Conservation (phyloP, 2,113 vertebrate species). For the Aleadryas rufinucha region DNA sequence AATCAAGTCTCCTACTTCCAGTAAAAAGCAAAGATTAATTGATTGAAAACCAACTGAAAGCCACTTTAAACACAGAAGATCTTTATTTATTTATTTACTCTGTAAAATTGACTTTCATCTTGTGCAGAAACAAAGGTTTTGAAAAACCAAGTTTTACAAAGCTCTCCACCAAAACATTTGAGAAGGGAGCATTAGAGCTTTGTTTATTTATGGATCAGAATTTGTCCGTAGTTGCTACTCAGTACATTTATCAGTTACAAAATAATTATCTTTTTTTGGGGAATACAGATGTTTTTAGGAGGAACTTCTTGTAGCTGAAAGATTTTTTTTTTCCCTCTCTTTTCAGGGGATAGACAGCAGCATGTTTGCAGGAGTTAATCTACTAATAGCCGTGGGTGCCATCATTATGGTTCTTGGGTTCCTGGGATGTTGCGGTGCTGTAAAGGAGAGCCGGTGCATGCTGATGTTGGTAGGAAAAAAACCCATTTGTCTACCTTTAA, state of each 20-base stretch:
- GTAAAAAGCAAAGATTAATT: background rate
- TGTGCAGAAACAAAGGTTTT: background rate
- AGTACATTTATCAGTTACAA: background rate
- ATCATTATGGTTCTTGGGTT: constrained; percentile 88
- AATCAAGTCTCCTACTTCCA: background rate
- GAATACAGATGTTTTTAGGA: background rate
- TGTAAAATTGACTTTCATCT: background rate
- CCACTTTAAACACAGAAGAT: background rate
- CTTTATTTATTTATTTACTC: background rate
- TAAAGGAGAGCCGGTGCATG: constrained; percentile 83
- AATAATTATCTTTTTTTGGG: background rate
- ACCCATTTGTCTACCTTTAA: background rate
- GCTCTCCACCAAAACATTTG: background rate
- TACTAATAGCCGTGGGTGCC: constrained; percentile 72
- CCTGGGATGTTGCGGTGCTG: constrained; percentile 87
- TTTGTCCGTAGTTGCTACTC: background rate
- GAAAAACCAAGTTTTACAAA: background rate
- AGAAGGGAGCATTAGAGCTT: background rate
- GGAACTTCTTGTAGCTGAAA: background rate
- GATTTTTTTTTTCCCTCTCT: background rate
- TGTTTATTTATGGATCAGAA: background rate
- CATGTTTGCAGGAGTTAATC: background rate
- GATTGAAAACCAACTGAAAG: background rate
- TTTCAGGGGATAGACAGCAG: background rate
- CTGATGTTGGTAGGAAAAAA: constrained; percentile 79